Conservation (phyloP, 1,140 invertebrate species). For the Drosophila erecta region DNA sequence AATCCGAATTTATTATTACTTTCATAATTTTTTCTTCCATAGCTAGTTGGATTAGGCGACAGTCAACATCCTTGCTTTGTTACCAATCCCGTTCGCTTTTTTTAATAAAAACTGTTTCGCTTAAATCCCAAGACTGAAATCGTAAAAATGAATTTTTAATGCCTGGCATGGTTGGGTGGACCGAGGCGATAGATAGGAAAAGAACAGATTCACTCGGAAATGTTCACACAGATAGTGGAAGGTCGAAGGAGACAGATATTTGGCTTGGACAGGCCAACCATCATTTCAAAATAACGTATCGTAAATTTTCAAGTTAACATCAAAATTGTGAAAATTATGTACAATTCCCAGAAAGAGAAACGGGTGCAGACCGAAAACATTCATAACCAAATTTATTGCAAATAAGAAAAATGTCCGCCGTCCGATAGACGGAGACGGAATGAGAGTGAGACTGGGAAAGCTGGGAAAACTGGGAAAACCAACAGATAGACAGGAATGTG, state of each 20-base stretch:
- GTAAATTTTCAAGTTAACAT: conserved; percentile 84
- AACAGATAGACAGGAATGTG: conserved; percentile 34
- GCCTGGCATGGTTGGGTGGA: conserved; percentile 21
- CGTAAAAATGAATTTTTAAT: conserved; percentile 67
- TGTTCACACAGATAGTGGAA: neutral
- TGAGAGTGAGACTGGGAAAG: neutral
- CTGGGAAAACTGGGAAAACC: conserved; percentile 19
- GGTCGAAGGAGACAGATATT: conserved; percentile 3
- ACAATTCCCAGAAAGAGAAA: conserved; percentile 68
- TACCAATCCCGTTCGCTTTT: conserved; percentile 16
- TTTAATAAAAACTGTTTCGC: conserved; percentile 4
- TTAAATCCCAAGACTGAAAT: conserved; percentile 53
- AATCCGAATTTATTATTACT: no score
- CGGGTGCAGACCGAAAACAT: conserved; percentile 65
- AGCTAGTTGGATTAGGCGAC: conserved; percentile 12
- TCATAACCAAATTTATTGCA: conserved; percentile 84
- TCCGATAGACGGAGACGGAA: conserved; percentile 48
- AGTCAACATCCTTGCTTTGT: conserved; percentile 28
- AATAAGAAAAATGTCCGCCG: conserved; percentile 83
- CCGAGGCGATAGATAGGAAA: conserved; percentile 43
- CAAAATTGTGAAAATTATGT: conserved; percentile 84
- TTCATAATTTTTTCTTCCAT: neutral
- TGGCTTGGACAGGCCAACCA: conserved; percentile 38
- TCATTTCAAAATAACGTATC: conserved; percentile 82
- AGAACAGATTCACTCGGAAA: neutral